These are phyloP conservation scores for Lepidocyrtinus sp. DNA, from an alignment of 2,888 invertebrate species.

Conservation along the genomic window DNA sequence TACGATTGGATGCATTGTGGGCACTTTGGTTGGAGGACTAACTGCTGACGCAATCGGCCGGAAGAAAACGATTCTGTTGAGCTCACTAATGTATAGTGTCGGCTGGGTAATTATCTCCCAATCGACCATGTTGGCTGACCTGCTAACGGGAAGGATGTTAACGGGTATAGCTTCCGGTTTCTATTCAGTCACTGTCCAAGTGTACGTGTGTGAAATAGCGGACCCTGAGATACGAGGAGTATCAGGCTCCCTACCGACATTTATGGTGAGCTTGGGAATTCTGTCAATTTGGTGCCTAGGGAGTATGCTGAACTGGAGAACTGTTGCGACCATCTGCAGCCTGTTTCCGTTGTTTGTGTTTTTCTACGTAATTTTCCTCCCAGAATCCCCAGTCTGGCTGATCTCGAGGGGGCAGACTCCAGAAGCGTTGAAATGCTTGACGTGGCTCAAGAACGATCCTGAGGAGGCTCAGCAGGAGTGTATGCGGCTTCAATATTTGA, in stretches of 20 bases:
- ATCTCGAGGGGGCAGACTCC: conserved; percentile 51
- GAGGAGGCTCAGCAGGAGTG: conserved; percentile 68
- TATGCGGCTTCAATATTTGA: conserved; percentile 67
- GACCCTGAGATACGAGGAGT: conserved; percentile 67
- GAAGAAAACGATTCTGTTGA: conserved; percentile 66
- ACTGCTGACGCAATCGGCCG: conserved; percentile 66
- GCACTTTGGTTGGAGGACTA: conserved; percentile 64
- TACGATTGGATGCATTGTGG: conserved; percentile 66
- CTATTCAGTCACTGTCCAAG: conserved; percentile 68
- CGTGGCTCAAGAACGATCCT: conserved; percentile 66
- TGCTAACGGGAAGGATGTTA: conserved; percentile 66
- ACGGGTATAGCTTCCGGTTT: conserved; percentile 68
- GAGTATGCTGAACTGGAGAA: conserved; percentile 63
- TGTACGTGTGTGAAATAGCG: conserved; percentile 69
- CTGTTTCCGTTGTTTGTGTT: conserved; percentile 66
- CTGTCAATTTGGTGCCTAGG: conserved; percentile 66
- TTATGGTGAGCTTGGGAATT: conserved; percentile 69
- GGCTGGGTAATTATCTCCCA: conserved; percentile 69
- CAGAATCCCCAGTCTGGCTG: conserved; percentile 69
- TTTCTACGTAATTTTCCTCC: conserved; percentile 66
- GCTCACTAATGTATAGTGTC: conserved; percentile 64
- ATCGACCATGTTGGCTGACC: conserved; percentile 61
- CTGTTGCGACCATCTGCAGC: conserved; percentile 62
- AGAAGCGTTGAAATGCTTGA: conserved; percentile 56
- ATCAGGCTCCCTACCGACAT: conserved; percentile 67